Evolutionary conservation across 2,888 invertebrate species (phyloP).

Genomic region (Phyllotreta striolata): DNA sequence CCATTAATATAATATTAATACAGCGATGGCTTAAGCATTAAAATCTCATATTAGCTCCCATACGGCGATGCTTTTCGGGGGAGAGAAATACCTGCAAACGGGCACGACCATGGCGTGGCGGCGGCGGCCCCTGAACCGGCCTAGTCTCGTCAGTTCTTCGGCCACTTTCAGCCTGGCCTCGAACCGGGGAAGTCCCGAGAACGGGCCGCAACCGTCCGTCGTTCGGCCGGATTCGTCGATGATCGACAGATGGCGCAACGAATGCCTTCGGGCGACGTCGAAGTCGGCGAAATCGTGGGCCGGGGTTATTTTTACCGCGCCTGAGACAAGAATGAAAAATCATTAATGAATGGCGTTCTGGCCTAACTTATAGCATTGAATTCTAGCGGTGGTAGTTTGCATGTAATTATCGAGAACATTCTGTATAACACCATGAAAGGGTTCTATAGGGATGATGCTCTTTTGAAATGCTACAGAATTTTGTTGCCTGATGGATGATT

Average conservation of each 20-base stretch:
- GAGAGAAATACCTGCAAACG: too few relatives aligned
- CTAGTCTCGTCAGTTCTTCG: conserved; percentile 75
- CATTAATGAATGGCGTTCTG: background rate
- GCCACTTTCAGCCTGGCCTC: conserved; percentile 84
- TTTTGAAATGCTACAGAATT: too few relatives aligned
- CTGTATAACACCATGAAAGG: too few relatives aligned
- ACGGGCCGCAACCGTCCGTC: conserved; percentile 79
- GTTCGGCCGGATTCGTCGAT: conserved; percentile 92
- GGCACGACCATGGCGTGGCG: conserved; percentile 98
- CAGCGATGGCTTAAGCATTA: too few relatives aligned
- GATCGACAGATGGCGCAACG: conserved; percentile 85
- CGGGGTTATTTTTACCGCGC: conserved; percentile 98
- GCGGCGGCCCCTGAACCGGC: conserved; percentile 64
- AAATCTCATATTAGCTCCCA: too few relatives aligned
- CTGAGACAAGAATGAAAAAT: conserved; percentile 60
- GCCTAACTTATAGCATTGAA: too few relatives aligned
- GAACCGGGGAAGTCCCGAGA: conserved; percentile 86
- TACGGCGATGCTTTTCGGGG: too few relatives aligned
- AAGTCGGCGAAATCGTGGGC: conserved; percentile 98
- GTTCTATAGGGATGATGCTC: too few relatives aligned
- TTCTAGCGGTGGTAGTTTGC: too few relatives aligned
- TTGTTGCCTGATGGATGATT: too few relatives aligned
- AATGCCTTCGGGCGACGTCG: conserved; percentile 90
- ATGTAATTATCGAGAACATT: too few relatives aligned
- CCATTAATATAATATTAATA: too few relatives aligned